Percentiles rank a stretch among this genome's conserved stretches.
phyloP scores from a whole-genome alignment of 2,888 invertebrate species.

The Rhaphigaster nebulosa region DNA sequence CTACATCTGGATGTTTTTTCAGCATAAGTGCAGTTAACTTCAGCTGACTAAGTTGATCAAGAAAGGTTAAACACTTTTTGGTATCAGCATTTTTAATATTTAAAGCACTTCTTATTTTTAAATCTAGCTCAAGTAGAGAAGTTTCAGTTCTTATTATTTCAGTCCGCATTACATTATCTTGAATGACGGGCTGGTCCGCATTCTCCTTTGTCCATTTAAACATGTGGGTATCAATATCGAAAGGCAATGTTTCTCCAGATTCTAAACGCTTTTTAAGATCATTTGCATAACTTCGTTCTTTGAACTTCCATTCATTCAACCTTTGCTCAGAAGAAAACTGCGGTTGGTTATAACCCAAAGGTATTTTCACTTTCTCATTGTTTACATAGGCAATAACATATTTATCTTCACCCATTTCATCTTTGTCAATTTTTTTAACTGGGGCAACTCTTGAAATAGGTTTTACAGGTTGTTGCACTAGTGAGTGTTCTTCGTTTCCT shows the following conservation, averaged over 20 bases:
- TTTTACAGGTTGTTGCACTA: background rate
- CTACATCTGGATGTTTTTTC: constrained; percentile 83
- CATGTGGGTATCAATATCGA: constrained; percentile 54
- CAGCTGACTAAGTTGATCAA: constrained; percentile 76
- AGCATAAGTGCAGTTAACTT: constrained; percentile 81
- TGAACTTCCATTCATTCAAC: constrained; percentile 64
- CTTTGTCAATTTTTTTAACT: constrained; percentile 54
- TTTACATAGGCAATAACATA: constrained; percentile 52
- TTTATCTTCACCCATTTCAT: constrained; percentile 49
- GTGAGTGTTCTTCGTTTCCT: constrained; percentile 57
- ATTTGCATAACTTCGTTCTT: constrained; percentile 75
- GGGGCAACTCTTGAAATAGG: constrained; percentile 43
- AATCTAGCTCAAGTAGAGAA: constrained; percentile 76
- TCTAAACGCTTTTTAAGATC: constrained; percentile 72
- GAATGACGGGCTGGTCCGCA: background rate
- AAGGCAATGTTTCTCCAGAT: constrained; percentile 69
- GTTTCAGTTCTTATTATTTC: constrained; percentile 71
- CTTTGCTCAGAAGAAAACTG: constrained; percentile 8
- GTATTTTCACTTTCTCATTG: constrained; percentile 54
- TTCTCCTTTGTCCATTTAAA: constrained; percentile 59
- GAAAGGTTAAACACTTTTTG: constrained; percentile 77
- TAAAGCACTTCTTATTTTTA: constrained; percentile 77
- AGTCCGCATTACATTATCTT: constrained; percentile 31
- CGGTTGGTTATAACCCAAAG: constrained; percentile 53
- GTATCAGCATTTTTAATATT: constrained; percentile 80